Evolutionary conservation across 1,140 invertebrate genomes (phyloP).

Genomic region (Sycophaga agraensis): DNA sequence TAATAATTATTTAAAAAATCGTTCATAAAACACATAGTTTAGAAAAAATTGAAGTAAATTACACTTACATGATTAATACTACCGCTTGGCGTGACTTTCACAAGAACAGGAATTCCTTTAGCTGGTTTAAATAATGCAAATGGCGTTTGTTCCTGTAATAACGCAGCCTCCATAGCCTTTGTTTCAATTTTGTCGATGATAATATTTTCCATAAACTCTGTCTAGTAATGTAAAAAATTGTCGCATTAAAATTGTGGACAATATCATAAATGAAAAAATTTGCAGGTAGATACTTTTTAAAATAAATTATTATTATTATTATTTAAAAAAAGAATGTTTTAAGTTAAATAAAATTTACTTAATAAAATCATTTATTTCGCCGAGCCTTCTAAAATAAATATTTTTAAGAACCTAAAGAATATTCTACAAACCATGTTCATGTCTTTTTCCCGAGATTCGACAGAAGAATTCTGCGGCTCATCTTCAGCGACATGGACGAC

Average conservation of each 20-base stretch:
- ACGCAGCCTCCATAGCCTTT: slow-evolving; percentile 61
- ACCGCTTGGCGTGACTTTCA: slow-evolving; percentile 60
- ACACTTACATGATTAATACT: slow-evolving; percentile 58
- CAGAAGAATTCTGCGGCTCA: slow-evolving; percentile 36
- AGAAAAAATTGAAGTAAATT: neutral
- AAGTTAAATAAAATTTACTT: too few species aligned
- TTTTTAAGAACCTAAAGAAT: too few species aligned
- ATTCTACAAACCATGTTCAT: slow-evolving; percentile 32
- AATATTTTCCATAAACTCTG: slow-evolving; percentile 46
- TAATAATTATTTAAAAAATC: neutral
- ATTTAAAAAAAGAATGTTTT: too few species aligned
- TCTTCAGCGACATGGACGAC: slow-evolving; percentile 52
- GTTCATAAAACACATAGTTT: neutral
- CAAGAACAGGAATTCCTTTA: slow-evolving; percentile 63
- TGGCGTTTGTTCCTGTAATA: slow-evolving; percentile 57
- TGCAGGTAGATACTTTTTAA: too few species aligned
- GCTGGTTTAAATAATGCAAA: slow-evolving; percentile 63
- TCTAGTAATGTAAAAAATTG: slow-evolving; percentile 8
- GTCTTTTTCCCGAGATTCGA: slow-evolving; percentile 36
- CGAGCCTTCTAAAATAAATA: too few species aligned
- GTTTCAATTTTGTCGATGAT: slow-evolving; percentile 64
- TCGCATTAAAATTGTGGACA: too few species aligned
- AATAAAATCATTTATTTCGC: too few species aligned
- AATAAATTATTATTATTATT: too few species aligned
- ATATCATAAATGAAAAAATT: too few species aligned